phyloP scores from a whole-genome alignment of 37 sponge, comb jelly and placozoan species.

The Halichondria panicea region DNA sequence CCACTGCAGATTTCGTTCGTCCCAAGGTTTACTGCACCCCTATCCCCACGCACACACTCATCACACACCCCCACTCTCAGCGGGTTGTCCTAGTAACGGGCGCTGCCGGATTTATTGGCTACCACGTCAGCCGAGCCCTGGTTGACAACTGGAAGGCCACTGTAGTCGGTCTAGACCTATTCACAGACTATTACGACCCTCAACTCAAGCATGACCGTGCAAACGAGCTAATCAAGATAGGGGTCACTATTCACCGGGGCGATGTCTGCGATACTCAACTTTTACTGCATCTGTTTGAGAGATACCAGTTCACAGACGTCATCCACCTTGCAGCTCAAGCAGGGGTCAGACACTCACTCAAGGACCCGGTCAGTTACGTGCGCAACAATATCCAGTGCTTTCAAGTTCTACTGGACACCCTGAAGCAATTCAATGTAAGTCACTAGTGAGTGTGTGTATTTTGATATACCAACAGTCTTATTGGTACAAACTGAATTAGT shows the following conservation, averaged over 20 bases:
- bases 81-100: slow-evolving; percentile 66
- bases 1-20: no score
- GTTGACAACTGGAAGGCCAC: neutral
- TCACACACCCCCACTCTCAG: no score
- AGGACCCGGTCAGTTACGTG: slow-evolving; percentile 48
- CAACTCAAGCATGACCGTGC: slow-evolving; percentile 54
- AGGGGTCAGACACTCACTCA: slow-evolving; percentile 64
- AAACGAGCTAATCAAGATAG: slow-evolving; percentile 17
- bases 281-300: slow-evolving; percentile 38
- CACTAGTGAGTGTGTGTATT: no score
- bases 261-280: slow-evolving; percentile 63
- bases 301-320: slow-evolving; percentile 51
- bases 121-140: slow-evolving; percentile 43
- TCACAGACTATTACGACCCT: slow-evolving; percentile 49
- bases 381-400: slow-evolving; percentile 59
- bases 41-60: no score
- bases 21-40: no score
- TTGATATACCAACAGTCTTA: no score
- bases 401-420: slow-evolving; percentile 39
- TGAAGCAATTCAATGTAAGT: slow-evolving; percentile 43
- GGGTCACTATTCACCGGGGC: slow-evolving; percentile 43
- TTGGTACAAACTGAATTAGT: no score
- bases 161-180: slow-evolving; percentile 69
- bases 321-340: slow-evolving; percentile 81
- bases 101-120: slow-evolving; percentile 83